phyloP scores from a whole-genome alignment of 2,113 vertebrate genomes.

The Galbula dea region DNA sequence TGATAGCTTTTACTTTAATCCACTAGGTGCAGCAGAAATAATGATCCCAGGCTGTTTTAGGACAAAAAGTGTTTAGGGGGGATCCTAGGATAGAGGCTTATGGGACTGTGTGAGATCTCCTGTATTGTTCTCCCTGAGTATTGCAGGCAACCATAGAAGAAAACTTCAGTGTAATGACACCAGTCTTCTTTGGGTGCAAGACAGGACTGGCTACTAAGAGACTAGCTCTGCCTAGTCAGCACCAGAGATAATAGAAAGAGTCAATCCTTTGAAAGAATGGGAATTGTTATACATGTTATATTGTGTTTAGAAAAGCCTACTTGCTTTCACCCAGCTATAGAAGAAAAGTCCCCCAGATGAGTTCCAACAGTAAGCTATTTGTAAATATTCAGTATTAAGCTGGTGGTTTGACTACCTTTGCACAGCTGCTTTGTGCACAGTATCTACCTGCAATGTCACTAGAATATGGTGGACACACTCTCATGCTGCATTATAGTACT shows the following conservation, averaged over 20 bases:
- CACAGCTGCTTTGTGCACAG: background rate
- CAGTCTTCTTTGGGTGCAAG: fast-evolving
- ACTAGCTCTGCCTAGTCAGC: background rate
- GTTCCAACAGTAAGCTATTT: background rate
- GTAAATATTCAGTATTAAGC: background rate
- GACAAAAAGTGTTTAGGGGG: background rate
- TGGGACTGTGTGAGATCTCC: background rate
- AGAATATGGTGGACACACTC: too few species aligned
- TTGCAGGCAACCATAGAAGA: background rate
- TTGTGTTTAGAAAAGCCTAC: background rate
- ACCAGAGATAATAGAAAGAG: background rate
- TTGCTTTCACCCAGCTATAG: background rate
- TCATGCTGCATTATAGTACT: background rate
- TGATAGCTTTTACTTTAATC: background rate
- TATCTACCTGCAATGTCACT: background rate
- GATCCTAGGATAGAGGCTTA: fast-evolving
- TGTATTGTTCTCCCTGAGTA: background rate
- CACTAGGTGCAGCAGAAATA: background rate
- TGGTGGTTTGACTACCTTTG: background rate
- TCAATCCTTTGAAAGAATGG: background rate
- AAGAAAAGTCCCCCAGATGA: background rate
- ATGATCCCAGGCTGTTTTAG: fast-evolving
- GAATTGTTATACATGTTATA: background rate
- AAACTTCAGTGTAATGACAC: background rate
- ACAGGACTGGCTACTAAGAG: background rate